phyloP scores from a whole-genome alignment of 2,888 invertebrate species.

The Punctoribates punctum region DNA sequence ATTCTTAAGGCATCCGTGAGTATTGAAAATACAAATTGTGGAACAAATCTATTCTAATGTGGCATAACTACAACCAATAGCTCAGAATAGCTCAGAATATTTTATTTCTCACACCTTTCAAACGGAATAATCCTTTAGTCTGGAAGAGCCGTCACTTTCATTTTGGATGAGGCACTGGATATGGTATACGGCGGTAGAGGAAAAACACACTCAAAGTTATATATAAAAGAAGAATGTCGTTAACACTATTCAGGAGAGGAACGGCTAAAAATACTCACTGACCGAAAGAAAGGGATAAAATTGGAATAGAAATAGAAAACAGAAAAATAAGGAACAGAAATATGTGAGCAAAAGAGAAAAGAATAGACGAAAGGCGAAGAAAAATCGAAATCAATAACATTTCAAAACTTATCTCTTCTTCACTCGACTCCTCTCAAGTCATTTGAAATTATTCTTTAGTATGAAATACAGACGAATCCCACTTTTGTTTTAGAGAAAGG shows the following conservation, averaged over 20 bases:
- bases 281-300: conserved; percentile 35
- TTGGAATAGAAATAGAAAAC: not conserved
- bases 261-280: conserved; percentile 2
- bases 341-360: not conserved
- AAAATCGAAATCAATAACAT: conserved; percentile 28
- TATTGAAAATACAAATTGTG: conserved; percentile 28
- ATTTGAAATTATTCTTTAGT: conserved; percentile 13
- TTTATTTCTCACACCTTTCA: conserved; percentile 33
- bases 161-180: conserved; percentile 9
- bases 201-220: not conserved
- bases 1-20: not conserved
- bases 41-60: conserved; percentile 36
- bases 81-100: not conserved
- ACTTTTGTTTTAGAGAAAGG: not conserved
- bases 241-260: not conserved
- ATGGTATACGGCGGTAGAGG: not conserved
- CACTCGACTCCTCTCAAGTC: conserved; percentile 10
- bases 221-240: conserved; percentile 16
- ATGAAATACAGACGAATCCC: not conserved
- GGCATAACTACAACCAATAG: not conserved
- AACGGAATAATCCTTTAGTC: conserved; percentile 5
- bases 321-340: conserved; percentile 4
- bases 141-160: conserved; percentile 28
- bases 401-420: conserved; percentile 14
- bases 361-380: not conserved